Base-by-base conservation (phyloP, 2,888 invertebrate species). In the Euphydryas editha region DNA sequence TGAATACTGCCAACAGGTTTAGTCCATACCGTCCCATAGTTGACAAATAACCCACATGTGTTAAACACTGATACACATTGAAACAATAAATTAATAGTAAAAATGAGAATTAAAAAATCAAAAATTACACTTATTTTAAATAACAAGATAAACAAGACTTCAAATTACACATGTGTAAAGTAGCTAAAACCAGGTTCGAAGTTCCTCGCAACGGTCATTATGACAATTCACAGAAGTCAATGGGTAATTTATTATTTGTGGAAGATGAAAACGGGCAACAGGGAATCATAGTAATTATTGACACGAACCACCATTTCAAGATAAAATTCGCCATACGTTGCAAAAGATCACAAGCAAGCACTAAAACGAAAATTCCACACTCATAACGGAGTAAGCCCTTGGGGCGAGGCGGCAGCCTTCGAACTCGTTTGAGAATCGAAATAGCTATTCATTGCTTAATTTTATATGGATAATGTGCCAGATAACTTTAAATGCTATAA, bases 281-380 rank as follows among this genome's bases (percentile, higher is more conserved):
- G 79, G 83, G 85, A 89, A 90, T 91, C 78, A 88, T 88, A 87
- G 90, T 90, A 87, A 91, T 92, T 92, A 91, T 88, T 91, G 90
- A 90, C 92, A 90, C 89, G 90, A 87, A 90, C 81, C 76, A 72
- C 68, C 74, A 80, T 86, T 84, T 77, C 73, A 76, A 74, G 83
- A 82, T 72, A 80, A 81, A 81, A 80, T 80, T 78, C 79, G 76
- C 82, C 84, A 79, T 80, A 78, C 84, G 74, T 78, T 77, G 78
- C 79, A 78, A 82, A 87, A 86, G 84, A 88, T 86, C 85, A 84
- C 84, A 87, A 85, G 83, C 84, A 80, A 82, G 80, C 81, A 89
- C 87, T 88, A 89, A 90, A 83, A 88, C 84, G 87, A 88, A 88
- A 90, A 91, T 90, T 86, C 83, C 84, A 87, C 88, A 85, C 85